Conservation (phyloP, 2,888 invertebrate species). For the Drosophila quasianomalipes region DNA sequence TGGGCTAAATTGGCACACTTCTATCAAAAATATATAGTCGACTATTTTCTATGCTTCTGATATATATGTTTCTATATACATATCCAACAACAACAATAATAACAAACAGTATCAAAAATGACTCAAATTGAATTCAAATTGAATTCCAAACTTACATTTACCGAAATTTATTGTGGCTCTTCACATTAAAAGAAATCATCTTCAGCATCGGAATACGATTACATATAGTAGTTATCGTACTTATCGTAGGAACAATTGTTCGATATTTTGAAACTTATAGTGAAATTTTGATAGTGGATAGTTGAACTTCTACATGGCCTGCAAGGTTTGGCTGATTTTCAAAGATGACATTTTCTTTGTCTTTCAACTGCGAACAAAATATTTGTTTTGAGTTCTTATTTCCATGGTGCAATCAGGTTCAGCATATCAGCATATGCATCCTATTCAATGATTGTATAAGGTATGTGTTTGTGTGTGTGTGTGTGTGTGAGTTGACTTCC, state of each 20-base stretch:
- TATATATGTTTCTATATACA: not conserved
- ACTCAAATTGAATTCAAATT: too few relatives aligned
- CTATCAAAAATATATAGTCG: not conserved
- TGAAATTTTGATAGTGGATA: not conserved
- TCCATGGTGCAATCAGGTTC: slow-evolving; percentile 9
- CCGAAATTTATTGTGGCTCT: too few relatives aligned
- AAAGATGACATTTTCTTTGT: not conserved
- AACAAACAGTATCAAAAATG: not conserved
- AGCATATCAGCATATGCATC: slow-evolving; percentile 15
- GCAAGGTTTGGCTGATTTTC: not conserved
- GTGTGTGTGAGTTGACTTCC: too few relatives aligned
- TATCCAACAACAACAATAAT: not conserved
- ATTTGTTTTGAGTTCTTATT: not conserved
- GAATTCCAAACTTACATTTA: too few relatives aligned
- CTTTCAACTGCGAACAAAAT: not conserved
- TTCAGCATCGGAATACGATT: not conserved
- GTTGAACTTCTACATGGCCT: not conserved
- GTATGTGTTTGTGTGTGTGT: slow-evolving; percentile 11
- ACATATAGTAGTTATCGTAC: not conserved
- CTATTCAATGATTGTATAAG: slow-evolving; percentile 14
- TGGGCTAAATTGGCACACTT: not conserved
- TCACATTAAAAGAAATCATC: not conserved
- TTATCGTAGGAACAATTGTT: not conserved
- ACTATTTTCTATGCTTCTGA: not conserved
- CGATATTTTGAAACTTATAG: not conserved